A percentile compares a stretch with the other conserved stretches of the same genome.
Evolutionary conservation across 2,113 vertebrate species (phyloP).

Genomic region (Onychostruthus taczanowskii): DNA sequence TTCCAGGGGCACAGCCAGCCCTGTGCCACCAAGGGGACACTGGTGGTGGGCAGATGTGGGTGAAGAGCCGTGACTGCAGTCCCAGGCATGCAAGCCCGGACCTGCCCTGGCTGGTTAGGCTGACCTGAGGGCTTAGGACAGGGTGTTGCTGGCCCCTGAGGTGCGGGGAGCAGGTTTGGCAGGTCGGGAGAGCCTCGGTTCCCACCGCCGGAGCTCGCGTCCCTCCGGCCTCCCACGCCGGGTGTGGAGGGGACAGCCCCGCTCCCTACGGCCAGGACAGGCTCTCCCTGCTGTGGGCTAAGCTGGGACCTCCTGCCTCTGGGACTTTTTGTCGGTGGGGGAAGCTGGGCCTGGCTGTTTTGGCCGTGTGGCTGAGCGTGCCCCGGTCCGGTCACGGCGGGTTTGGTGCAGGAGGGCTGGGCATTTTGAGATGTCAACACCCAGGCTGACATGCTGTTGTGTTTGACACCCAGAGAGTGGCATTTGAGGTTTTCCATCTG

Average conservation of each 20-base stretch:
- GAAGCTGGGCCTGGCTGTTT: background rate
- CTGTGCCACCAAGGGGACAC: fast-evolving
- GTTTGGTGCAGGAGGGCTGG: background rate
- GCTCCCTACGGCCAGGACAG: background rate
- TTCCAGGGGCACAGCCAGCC: fast-evolving
- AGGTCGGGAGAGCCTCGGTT: background rate
- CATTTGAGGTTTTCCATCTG: background rate
- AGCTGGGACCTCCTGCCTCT: background rate
- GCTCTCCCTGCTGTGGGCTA: fast-evolving
- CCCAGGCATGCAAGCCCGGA: background rate
- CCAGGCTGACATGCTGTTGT: background rate
- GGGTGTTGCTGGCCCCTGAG: conserved; percentile 22
- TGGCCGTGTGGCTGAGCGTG: fast-evolving
- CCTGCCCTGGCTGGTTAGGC: conserved; percentile 8
- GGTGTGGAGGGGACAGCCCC: background rate
- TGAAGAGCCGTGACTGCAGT: background rate
- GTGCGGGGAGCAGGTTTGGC: background rate
- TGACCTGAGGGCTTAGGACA: conserved; percentile 35
- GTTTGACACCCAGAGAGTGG: background rate
- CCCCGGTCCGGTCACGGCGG: background rate
- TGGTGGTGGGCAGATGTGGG: fast-evolving
- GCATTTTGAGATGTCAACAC: background rate
- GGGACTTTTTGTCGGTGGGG: background rate
- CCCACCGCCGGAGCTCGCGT: background rate
- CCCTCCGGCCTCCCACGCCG: conserved; percentile 2